These are phyloP conservation scores for Tenebrio molitor DNA, from an alignment of 1,140 invertebrate species.

Conservation along the genomic window DNA sequence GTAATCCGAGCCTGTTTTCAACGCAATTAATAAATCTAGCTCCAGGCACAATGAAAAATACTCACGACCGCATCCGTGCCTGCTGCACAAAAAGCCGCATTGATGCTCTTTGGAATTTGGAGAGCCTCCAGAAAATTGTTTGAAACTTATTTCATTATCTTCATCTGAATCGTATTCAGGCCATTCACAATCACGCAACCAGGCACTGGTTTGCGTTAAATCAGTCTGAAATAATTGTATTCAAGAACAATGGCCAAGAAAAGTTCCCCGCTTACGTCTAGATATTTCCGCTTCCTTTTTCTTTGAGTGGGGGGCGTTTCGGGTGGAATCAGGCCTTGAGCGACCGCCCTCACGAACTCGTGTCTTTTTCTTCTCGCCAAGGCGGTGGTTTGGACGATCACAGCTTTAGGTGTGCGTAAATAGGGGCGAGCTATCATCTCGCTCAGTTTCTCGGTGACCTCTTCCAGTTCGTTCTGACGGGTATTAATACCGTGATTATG, in stretches of 20 bases:
- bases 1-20: conserved; percentile 67
- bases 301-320: conserved; percentile 73
- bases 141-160: conserved; percentile 64
- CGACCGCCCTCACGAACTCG: conserved; percentile 76
- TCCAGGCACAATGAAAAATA: neutral
- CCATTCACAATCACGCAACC: conserved; percentile 73
- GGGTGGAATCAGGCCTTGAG: conserved; percentile 77
- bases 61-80: conserved; percentile 56
- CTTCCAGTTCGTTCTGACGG: conserved; percentile 77
- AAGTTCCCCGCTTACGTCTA: conserved; percentile 65
- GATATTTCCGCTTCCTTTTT: conserved; percentile 67
- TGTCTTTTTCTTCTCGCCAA: conserved; percentile 73
- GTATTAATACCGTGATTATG: conserved; percentile 46
- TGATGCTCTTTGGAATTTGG: conserved; percentile 59
- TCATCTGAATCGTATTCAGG: conserved; percentile 74
- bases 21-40: conserved; percentile 9
- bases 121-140: conserved; percentile 51
- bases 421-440: conserved; percentile 78
- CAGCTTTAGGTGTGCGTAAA: conserved; percentile 73
- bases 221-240: conserved; percentile 59
- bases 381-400: conserved; percentile 75
- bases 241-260: conserved; percentile 24
- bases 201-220: conserved; percentile 63
- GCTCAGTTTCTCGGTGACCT: conserved; percentile 76
- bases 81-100: conserved; percentile 59